A percentile compares a stretch with the other conserved stretches of the same genome.
Conservation (phyloP, 1,140 invertebrate species). For the Caerostris extrusa region DNA sequence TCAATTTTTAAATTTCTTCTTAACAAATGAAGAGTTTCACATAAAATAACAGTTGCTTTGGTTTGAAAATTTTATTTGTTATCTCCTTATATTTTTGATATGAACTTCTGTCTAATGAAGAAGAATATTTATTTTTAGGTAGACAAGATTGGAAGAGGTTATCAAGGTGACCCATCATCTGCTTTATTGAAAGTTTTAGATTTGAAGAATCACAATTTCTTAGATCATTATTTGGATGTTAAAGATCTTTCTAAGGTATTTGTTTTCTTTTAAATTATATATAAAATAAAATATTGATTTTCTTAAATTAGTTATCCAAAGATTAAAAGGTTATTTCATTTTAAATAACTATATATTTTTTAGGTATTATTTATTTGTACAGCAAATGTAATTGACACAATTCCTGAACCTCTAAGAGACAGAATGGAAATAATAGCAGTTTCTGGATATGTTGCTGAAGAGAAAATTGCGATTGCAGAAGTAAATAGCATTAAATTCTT, state of each 20-base stretch:
- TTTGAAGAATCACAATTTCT: conserved; percentile 98
- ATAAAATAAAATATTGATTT: not conserved
- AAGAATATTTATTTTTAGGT: conserved; percentile 79
- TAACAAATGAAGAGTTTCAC: too few relatives aligned
- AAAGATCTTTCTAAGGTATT: conserved; percentile 95
- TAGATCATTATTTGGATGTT: conserved; percentile 99
- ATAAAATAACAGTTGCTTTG: too few relatives aligned
- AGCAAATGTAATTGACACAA: conserved; percentile 97
- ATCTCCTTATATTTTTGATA: too few relatives aligned
- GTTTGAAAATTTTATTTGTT: too few relatives aligned
- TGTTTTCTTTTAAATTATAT: not conserved
- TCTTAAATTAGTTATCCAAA: too few relatives aligned
- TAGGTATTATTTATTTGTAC: conserved; percentile 97
- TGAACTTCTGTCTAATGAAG: too few relatives aligned
- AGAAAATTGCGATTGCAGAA: conserved; percentile 96
- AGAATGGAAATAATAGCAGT: conserved; percentile 99
- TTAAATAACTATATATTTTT: conserved; percentile 64
- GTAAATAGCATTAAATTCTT: conserved; percentile 78
- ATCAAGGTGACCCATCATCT: conserved; percentile 98
- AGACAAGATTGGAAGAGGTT: conserved; percentile 88
- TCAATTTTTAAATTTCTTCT: too few relatives aligned
- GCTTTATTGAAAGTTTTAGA: conserved; percentile 97
- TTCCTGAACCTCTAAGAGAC: conserved; percentile 97
- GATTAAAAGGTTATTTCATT: not conserved
- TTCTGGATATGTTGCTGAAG: conserved; percentile 99